Evolutionary conservation across 2,888 invertebrate species (phyloP), one percentile per base, ranked within the genome.

Genomic region (Agonum fuliginosum): DNA sequence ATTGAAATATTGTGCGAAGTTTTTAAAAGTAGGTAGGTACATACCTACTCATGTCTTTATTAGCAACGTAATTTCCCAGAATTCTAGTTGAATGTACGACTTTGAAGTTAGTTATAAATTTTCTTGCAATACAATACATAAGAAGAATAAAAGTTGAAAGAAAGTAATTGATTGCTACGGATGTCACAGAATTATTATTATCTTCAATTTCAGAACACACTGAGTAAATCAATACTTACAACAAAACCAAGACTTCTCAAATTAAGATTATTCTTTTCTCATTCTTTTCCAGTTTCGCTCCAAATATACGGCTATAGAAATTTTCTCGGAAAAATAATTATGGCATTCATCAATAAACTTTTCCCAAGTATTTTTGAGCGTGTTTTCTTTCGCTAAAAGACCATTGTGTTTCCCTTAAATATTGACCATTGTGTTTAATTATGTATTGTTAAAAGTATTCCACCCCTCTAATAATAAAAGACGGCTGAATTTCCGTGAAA

Each of bases 301-400:
- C 14, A 37, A 37, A 41, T 67, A 37, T 67, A 67, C 37, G 20
- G 10, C 20, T 67, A 41, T 20, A 67, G 67, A 41, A 67, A 67
- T 67, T 20, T 62, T n/a, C 12, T 37, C n/a, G 67, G 10, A 67
- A 67, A 34, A 58, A 62, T 62, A 62, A 62, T 34, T 34, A 62
- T 62, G 34, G 67, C 37, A 41, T 67, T 67, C 12, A 20, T 67
- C 67, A 41, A 67, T 67, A 67, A 19, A 41, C n/a, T 27, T 67
- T 67, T 67, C 41, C n/a, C 24, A 20, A 34, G 20, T 41, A 5
- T 19, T 19, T 20, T 46, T 17, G 12, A 2, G 17, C 30, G 30
- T 5, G n/a, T 62, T 62, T 62, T 24, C 22, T 20, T 0, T 12
- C n/a, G 3, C 12, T 24, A 30, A 30, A 34, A 30, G 14, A 17